These are phyloP conservation scores for Boloria euphrosyne DNA, from an alignment of 2,888 invertebrate species.

Conservation along the genomic window DNA sequence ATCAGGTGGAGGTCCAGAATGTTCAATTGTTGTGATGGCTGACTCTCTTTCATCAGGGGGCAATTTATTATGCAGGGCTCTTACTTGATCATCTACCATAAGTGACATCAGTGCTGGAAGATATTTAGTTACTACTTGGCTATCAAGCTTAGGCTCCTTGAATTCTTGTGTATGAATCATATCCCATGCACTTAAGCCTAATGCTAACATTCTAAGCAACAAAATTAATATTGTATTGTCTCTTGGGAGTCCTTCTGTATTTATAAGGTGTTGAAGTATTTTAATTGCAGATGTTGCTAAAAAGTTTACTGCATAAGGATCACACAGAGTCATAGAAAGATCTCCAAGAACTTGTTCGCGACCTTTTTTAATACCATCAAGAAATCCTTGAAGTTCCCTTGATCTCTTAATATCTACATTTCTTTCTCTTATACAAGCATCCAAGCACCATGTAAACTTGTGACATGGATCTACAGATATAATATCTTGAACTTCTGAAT, in stretches of 20 bases:
- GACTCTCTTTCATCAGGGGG: slow-evolving; percentile 97
- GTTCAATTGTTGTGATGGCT: slow-evolving; percentile 95
- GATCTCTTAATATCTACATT: slow-evolving; percentile 98
- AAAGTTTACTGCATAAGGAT: slow-evolving; percentile 98
- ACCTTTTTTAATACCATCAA: slow-evolving; percentile 96
- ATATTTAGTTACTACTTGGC: slow-evolving; percentile 96
- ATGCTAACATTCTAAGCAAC: slow-evolving; percentile 93
- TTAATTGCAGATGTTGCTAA: slow-evolving; percentile 96
- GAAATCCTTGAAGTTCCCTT: slow-evolving; percentile 94
- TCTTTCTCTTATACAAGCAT: slow-evolving; percentile 98
- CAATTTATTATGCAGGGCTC: slow-evolving; percentile 90
- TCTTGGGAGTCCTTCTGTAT: slow-evolving; percentile 93
- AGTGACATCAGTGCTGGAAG: slow-evolving; percentile 95
- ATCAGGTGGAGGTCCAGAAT: slow-evolving; percentile 96
- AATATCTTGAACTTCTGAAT: slow-evolving; percentile 96
- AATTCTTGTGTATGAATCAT: slow-evolving; percentile 98
- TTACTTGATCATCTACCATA: slow-evolving; percentile 95
- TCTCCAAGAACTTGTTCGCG: slow-evolving; percentile 96
- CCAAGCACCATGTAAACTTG: slow-evolving; percentile 99
- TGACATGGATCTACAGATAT: slow-evolving; percentile 98
- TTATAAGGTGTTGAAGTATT: slow-evolving; percentile 93
- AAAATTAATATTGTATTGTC: slow-evolving; percentile 95
- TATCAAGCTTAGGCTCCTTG: slow-evolving; percentile 96
- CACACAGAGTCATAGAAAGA: slow-evolving; percentile 97
- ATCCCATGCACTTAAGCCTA: slow-evolving; percentile 97